Evolutionary conservation across 2,113 vertebrate species (phyloP).

Genomic region (Sialia sialis): DNA sequence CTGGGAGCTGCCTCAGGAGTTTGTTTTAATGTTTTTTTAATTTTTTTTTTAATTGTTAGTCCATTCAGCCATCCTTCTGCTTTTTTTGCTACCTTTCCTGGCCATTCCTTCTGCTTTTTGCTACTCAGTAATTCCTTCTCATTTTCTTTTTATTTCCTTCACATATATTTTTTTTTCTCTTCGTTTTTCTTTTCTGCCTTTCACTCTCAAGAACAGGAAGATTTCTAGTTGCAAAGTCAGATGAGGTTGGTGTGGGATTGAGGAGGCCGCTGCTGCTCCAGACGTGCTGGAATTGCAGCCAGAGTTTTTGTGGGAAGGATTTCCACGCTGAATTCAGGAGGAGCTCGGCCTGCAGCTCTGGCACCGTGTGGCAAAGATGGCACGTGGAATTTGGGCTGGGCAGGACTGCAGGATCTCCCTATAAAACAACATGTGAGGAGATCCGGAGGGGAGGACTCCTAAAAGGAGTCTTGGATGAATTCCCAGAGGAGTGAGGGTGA

Average conservation of each 20-base stretch:
- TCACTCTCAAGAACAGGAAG: not conserved
- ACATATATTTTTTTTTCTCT: not conserved
- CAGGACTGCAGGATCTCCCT: not conserved
- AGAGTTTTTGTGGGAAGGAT: not conserved
- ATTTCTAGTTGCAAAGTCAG: not conserved
- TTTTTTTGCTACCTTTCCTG: not conserved
- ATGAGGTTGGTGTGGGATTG: fast-evolving
- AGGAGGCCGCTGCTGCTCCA: not conserved
- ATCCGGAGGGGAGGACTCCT: no score
- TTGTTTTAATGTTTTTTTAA: no score
- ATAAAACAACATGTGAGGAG: not conserved
- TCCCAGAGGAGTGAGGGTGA: not conserved
- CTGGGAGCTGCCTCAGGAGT: not conserved
- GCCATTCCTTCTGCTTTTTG: slow-evolving; percentile 43
- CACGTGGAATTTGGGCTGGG: fast-evolving
- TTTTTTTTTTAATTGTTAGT: no score
- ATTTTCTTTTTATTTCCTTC: not conserved
- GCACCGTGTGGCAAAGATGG: fast-evolving
- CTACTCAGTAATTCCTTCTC: not conserved
- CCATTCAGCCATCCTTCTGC: slow-evolving; percentile 10
- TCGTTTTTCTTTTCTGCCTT: not conserved
- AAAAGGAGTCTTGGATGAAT: not conserved
- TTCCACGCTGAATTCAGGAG: not conserved
- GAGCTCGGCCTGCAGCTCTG: not conserved
- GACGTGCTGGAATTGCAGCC: not conserved